Conservation (phyloP, 2,888 invertebrate species). For the Nysson spinosus region DNA sequence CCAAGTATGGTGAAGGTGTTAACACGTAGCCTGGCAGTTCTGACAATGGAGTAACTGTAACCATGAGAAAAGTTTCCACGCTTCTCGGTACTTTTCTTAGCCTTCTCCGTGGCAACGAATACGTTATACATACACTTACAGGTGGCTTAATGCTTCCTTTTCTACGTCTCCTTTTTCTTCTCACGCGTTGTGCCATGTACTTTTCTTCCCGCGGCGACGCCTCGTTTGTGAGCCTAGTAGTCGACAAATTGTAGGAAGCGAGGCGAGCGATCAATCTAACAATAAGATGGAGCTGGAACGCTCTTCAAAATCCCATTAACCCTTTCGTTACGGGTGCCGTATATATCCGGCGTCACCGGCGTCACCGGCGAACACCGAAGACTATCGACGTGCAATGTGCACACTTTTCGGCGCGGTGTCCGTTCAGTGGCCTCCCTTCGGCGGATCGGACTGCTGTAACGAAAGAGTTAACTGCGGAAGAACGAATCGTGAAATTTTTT, state of each 20-base stretch:
- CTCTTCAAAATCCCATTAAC: too few species aligned
- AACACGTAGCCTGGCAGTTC: slow-evolving; percentile 40
- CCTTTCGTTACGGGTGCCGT: too few species aligned
- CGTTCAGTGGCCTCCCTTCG: too few species aligned
- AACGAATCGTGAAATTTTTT: too few species aligned
- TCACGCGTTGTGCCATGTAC: neutral
- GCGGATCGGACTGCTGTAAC: too few species aligned
- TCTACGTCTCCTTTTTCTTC: neutral
- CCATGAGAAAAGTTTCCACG: slow-evolving; percentile 53
- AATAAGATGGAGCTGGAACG: too few species aligned
- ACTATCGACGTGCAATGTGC: too few species aligned
- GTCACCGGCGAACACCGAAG: too few species aligned
- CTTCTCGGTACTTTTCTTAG: slow-evolving; percentile 44
- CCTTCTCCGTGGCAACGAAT: slow-evolving; percentile 17
- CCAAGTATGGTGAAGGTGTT: slow-evolving; percentile 47
- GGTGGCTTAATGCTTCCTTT: slow-evolving; percentile 13
- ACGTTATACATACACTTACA: slow-evolving; percentile 17
- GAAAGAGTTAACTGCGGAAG: too few species aligned
- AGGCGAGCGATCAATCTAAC: neutral
- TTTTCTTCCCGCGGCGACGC: neutral
- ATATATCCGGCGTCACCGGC: too few species aligned
- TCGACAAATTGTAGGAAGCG: slow-evolving; percentile 6
- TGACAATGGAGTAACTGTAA: slow-evolving; percentile 60
- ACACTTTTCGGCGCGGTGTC: too few species aligned
- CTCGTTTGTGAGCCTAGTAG: neutral